These are phyloP conservation scores for Gambusia yucatana DNA, from an alignment of 2,797 vertebrate species.

Conservation along the genomic window DNA sequence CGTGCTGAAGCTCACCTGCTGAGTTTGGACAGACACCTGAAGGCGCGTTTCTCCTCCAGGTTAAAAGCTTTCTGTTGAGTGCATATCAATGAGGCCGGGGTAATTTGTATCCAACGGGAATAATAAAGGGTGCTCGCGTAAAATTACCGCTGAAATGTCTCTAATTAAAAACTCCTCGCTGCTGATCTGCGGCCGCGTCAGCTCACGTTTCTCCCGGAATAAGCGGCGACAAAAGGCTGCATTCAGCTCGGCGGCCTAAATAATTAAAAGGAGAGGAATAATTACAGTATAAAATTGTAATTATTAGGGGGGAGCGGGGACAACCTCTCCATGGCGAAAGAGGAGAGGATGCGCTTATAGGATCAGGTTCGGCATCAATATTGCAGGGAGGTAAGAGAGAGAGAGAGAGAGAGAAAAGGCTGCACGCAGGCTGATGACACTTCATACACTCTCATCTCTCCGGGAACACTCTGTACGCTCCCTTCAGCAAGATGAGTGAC, in stretches of 20 bases:
- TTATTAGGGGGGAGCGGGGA: slow-evolving; percentile 81
- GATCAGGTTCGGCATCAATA: slow-evolving; percentile 83
- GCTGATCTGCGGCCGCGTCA: slow-evolving; percentile 66
- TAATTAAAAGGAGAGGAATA: slow-evolving; percentile 93
- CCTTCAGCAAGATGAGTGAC: background rate
- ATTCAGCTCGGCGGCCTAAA: slow-evolving; percentile 83
- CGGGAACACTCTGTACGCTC: slow-evolving; percentile 5
- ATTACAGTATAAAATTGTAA: slow-evolving; percentile 93
- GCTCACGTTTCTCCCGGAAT: slow-evolving; percentile 80
- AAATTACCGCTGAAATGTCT: slow-evolving; percentile 79
- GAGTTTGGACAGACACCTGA: slow-evolving; percentile 56
- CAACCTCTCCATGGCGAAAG: slow-evolving; percentile 81
- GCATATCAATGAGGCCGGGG: slow-evolving; percentile 66
- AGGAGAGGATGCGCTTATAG: slow-evolving; percentile 72
- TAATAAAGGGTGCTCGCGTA: slow-evolving; percentile 66
- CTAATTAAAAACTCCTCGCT: slow-evolving; percentile 80
- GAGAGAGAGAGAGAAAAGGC: slow-evolving; percentile 40
- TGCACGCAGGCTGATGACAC: slow-evolving; percentile 36
- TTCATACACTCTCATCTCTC: slow-evolving; percentile 14
- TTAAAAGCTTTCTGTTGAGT: slow-evolving; percentile 70
- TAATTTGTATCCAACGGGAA: slow-evolving; percentile 70
- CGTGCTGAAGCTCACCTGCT: slow-evolving; percentile 60
- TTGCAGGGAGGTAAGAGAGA: slow-evolving; percentile 72
- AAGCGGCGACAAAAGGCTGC: slow-evolving; percentile 76
- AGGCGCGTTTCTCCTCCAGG: slow-evolving; percentile 78